Evolutionary conservation across 2,888 invertebrate genomes (phyloP), one percentile per base, ranked within the genome.

Genomic region (Quadroppia sp.): DNA sequence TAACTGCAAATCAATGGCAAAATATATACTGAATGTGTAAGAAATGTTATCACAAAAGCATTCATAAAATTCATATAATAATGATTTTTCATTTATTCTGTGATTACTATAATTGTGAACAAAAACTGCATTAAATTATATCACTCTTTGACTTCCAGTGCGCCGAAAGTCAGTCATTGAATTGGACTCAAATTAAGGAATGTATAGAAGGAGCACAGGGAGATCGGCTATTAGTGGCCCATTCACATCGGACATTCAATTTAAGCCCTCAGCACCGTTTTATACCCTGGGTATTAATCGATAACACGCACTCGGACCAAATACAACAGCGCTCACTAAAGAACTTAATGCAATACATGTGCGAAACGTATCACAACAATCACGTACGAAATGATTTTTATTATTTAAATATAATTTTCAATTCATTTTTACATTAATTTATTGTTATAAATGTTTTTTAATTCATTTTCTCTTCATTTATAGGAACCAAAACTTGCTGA

Each of bases 211-310:
- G 74, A 1, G 28, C 71, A 30, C 56, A 74, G 13, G 74, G 74
- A 11, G 74, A 74, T 32, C 70, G 74, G 17, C 42, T 74, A 64
- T 42, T 74, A 32, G 71, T 74, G 25, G 71, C 74, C 25, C 50
- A 74, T 61, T 74, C 74, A 17, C 53, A 71, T 17, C 30, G 56
- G 50, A 74, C 74, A 42, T 74, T 74, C 71, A 74, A 74, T 59
- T 59, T 74, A 9, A 56, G 61, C 30, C 74, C 74, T 3, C 71
- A 74, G 56, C 70, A 74, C 40, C 71, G 15, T 23, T 74, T 70
- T 48, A 53, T 74, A 1, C 74, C 74, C 0, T 74, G 74, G 74
- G 30, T 74, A 56, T 28, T 74, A 17, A 74, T 74, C 30, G 74
- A 74, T n/a, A 56, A 53, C 17, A 42, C 40, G 32, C 71, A 74